Percentiles rank a stretch among this genome's conserved stretches.
Conservation (phyloP, 2,888 invertebrate genomes). For the Tiliacea aurago region DNA sequence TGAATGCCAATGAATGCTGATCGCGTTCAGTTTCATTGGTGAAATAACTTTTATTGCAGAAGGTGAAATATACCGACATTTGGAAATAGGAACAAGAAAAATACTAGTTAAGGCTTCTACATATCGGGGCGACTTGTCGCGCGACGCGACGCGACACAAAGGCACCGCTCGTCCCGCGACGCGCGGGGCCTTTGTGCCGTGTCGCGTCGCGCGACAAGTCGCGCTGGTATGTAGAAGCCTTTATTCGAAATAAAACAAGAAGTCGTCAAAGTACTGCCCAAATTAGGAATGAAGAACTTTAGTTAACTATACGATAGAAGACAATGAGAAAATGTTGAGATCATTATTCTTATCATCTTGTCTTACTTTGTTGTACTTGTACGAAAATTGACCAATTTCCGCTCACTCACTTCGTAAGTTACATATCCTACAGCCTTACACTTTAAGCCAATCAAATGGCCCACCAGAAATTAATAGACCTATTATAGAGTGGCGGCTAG, state of each 20-base stretch:
- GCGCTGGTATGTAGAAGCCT: no score
- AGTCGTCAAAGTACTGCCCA: no score
- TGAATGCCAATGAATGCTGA: no score
- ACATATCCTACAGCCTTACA: constrained; percentile 24
- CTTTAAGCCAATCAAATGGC: constrained; percentile 45
- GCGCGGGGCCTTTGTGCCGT: no score
- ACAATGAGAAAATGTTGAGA: neutral
- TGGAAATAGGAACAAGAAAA: neutral
- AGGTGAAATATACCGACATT: neutral
- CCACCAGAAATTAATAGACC: constrained; percentile 68
- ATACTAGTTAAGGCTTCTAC: no score
- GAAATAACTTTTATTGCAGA: neutral
- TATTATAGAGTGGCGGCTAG: constrained; percentile 67
- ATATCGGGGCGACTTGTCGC: no score
- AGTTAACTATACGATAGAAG: no score
- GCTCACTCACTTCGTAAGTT: neutral
- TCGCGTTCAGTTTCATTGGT: no score
- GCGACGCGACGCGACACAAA: no score
- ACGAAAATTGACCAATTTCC: neutral
- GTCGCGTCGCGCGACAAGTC: no score
- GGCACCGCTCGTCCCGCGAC: no score
- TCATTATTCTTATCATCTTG: neutral
- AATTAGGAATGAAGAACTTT: no score
- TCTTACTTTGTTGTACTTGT: neutral
- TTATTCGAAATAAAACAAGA: neutral